phyloP scores from a whole-genome alignment of 2,888 invertebrate species.

The Nymphalis urticae region DNA sequence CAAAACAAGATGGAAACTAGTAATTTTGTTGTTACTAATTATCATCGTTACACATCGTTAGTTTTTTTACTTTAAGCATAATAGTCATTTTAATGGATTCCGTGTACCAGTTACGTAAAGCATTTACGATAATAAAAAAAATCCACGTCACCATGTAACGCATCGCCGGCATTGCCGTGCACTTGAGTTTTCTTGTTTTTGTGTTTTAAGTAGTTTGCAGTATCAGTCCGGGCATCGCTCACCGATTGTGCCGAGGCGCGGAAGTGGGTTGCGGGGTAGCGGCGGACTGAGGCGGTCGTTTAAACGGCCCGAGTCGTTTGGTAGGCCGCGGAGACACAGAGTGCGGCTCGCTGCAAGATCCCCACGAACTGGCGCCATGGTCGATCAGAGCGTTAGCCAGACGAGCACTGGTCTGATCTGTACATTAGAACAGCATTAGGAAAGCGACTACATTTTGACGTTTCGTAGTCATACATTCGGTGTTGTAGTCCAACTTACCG shows the following conservation, averaged over 20 bases:
- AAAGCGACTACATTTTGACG: too few relatives aligned
- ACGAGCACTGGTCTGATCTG: constrained; percentile 70
- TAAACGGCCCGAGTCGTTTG: constrained; percentile 86
- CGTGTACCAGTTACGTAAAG: not conserved
- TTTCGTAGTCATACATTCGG: too few relatives aligned
- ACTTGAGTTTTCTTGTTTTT: not conserved
- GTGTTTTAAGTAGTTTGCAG: not conserved
- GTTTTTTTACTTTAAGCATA: not conserved
- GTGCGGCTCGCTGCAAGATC: constrained; percentile 53
- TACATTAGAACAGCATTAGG: not conserved
- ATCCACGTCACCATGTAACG: not conserved
- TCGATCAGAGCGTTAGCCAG: constrained; percentile 83
- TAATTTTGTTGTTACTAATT: not conserved
- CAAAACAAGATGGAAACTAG: not conserved
- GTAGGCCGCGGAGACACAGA: constrained; percentile 84
- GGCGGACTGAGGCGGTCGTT: constrained; percentile 66
- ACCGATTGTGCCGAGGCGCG: constrained; percentile 58
- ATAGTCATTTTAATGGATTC: not conserved
- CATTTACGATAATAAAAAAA: not conserved
- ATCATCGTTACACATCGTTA: not conserved
- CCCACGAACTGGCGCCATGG: constrained; percentile 75
- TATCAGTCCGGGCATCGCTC: constrained; percentile 43
- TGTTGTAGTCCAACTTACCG: not conserved
- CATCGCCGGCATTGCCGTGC: not conserved
- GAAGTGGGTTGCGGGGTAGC: constrained; percentile 47